Evolutionary conservation across 2,888 invertebrate species (phyloP).

Genomic region (Falcaria lacertinaria): DNA sequence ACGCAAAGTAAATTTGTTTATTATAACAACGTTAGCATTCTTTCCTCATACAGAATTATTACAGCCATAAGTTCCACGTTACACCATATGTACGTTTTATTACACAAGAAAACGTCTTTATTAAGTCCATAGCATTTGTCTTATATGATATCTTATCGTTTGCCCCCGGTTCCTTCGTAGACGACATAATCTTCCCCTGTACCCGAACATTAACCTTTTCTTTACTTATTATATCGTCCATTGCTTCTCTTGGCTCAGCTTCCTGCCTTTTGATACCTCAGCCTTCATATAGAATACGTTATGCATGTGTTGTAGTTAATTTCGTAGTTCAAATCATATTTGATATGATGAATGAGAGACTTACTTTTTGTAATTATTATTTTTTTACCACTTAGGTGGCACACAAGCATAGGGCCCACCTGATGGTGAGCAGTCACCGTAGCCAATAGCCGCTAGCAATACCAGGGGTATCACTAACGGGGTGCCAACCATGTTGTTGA

Average conservation of each 20-base stretch:
- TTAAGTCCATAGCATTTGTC: conserved; percentile 57
- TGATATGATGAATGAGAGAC: neutral
- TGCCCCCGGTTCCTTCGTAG: conserved; percentile 7
- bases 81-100: conserved; percentile 51
- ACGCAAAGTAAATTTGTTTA: conserved; percentile 21
- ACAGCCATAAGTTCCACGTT: conserved; percentile 46
- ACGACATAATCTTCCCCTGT: conserved; percentile 1
- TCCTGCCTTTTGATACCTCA: too few relatives aligned
- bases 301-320: conserved; percentile 11
- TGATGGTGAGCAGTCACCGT: too few relatives aligned
- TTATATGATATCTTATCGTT: conserved; percentile 37
- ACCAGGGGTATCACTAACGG: too few relatives aligned
- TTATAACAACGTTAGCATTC: conserved; percentile 32
- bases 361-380: too few relatives aligned
- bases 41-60: conserved; percentile 41
- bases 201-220: neutral
- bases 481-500: too few relatives aligned
- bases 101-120: conserved; percentile 51
- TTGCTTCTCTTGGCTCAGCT: neutral
- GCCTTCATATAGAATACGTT: conserved; percentile 7
- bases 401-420: too few relatives aligned
- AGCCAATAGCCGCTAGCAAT: too few relatives aligned
- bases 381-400: too few relatives aligned
- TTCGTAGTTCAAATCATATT: neutral
- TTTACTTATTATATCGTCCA: neutral